Conservation (phyloP, 2,888 invertebrate genomes). For the Patella pellucida region DNA sequence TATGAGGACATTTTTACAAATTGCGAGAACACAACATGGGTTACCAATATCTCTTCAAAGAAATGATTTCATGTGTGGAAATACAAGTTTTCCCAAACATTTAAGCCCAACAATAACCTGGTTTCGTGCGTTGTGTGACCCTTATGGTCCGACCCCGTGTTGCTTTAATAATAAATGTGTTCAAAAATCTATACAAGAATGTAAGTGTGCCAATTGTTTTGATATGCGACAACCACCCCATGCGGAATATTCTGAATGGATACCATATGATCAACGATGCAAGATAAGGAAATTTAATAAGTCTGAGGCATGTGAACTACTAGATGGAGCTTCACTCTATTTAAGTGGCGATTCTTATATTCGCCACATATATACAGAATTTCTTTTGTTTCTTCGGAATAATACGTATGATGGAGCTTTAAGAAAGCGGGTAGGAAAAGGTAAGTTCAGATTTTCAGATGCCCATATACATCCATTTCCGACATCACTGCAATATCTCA, state of each 20-base stretch:
- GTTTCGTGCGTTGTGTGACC: background rate
- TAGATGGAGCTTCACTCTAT: background rate
- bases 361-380: background rate
- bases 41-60: background rate
- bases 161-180: background rate
- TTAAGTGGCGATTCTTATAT: background rate
- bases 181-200: background rate
- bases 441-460: background rate
- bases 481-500: too few relatives aligned
- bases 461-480: too few relatives aligned
- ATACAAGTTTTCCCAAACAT: background rate
- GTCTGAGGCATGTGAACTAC: background rate
- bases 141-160: background rate
- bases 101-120: background rate
- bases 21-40: background rate
- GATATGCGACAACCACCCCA: background rate
- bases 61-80: background rate
- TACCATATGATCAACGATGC: background rate
- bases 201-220: background rate
- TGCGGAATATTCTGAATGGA: constrained; percentile 6
- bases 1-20: background rate
- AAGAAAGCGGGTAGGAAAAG: background rate
- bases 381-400: background rate
- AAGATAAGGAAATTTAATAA: background rate
- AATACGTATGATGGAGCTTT: background rate